Evolutionary conservation across 2,888 invertebrate species (phyloP), one percentile per base, ranked within the genome.

Genomic region (Palloptera scutellata): DNA sequence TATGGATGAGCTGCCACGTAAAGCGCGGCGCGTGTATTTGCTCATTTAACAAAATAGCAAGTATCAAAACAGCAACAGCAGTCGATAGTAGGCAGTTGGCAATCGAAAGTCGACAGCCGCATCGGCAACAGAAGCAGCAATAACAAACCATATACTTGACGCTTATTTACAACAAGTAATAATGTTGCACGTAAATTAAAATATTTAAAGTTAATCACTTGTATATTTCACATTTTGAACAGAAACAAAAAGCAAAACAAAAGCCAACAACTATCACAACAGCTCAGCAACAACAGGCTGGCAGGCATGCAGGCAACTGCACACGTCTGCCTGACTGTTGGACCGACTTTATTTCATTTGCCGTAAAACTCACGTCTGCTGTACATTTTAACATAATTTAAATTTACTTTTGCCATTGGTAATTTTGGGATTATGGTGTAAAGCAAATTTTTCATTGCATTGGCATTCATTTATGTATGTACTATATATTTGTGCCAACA

Each of bases 151-250:
- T 59, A 42, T 15, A 52, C 41, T 40, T 64, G 58, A 20, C 45
- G 57, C 19, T 43, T 43, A 30, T 30, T 30, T 30, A 30, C 30
- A 30, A 30, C 57, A 55, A 55, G 40, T 66, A 45, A 57, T 55
- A 55, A 55, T 66, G 66, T 61, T 61, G 57, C 57, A n/a, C 40
- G 53, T 54, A 66, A 66, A 66, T 66, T 66, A 66, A 66, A 61
- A 66, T 66, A 66, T 66, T 66, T 66, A 66, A 66, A 61, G 66
- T 66, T 66, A 66, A 66, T 66, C 66, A 66, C 61, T 66, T 59
- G 43, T 3, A 40, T 53, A 43, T 57, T 61, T 20, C 9, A 57
- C 40, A 30, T 6, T 17, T 30, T 30, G 30, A 6, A 4, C 30
- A 30, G 6, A 30, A 30, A n/a, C n/a, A n/a, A n/a, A n/a, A n/a